These are phyloP conservation scores for Myotis yumanensis DNA, from an alignment of 2,113 vertebrate genomes.

Conservation along the genomic window DNA sequence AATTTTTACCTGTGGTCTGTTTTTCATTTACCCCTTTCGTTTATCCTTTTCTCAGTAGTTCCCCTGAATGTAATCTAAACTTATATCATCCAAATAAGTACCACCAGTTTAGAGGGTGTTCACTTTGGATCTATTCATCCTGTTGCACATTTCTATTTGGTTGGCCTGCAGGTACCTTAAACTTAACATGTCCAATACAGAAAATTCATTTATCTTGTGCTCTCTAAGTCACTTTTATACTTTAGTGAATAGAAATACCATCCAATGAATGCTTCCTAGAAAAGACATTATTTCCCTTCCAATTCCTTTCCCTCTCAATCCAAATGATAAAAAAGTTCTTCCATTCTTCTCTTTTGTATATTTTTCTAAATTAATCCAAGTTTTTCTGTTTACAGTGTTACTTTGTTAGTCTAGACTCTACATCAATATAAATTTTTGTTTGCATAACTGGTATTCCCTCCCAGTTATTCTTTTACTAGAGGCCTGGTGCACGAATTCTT, in stretches of 20 bases:
- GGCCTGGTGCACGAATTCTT: too few relatives aligned
- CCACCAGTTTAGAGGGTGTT: neutral
- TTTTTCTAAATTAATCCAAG: neutral
- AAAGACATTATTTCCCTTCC: neutral
- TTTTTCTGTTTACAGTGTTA: neutral
- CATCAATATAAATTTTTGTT: neutral
- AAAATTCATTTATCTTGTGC: neutral
- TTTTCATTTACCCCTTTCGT: neutral
- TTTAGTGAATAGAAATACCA: neutral
- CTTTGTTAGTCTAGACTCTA: neutral
- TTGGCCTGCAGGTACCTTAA: neutral
- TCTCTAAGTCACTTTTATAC: neutral
- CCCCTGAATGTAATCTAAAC: neutral
- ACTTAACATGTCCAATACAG: neutral
- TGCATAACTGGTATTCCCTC: neutral
- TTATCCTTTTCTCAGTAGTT: neutral
- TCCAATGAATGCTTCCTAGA: neutral
- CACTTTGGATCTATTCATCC: neutral
- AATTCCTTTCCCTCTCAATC: neutral
- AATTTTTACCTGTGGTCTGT: neutral
- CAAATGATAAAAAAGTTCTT: neutral
- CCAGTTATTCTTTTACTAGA: too few relatives aligned
- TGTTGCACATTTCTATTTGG: neutral
- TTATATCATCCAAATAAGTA: neutral
- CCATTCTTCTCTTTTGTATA: neutral